These are phyloP conservation scores for Beroe forskalii DNA, from an alignment of 37 sponge, comb jelly and placozoan genomes.

Conservation along the genomic window DNA sequence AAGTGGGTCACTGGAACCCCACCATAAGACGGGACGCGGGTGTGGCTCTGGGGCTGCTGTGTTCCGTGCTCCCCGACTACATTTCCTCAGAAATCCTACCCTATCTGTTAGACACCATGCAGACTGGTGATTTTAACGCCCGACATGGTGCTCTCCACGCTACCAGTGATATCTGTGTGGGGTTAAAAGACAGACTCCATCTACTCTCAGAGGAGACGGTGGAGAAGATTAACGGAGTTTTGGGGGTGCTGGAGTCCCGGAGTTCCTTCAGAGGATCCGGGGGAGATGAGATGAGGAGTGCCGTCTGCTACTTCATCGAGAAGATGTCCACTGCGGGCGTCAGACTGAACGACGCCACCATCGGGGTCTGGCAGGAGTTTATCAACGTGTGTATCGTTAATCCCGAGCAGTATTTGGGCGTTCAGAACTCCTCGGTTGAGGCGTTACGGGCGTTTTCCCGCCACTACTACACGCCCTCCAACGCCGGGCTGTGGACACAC, in stretches of 20 bases:
- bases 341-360: not conserved
- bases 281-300: conserved; percentile 87
- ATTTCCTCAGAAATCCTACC: conserved; percentile 70
- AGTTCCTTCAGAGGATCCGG: conserved; percentile 75
- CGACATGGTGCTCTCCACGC: conserved; percentile 87
- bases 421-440: not conserved
- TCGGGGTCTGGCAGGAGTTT: conserved; percentile 30
- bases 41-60: conserved; percentile 27
- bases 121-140: conserved; percentile 73
- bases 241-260: conserved; percentile 66
- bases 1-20: conserved; percentile 92
- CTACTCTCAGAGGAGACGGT: conserved; percentile 13
- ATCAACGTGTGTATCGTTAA: conserved; percentile 44
- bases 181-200: conserved; percentile 29
- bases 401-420: not conserved
- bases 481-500: not conserved
- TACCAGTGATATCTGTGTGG: conserved; percentile 69
- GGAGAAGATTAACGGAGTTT: conserved; percentile 38
- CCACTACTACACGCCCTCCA: conserved; percentile 10
- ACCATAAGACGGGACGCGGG: conserved; percentile 25
- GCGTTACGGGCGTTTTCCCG: not conserved
- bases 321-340: conserved; percentile 68
- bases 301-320: conserved; percentile 83
- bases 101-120: conserved; percentile 69
- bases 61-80: conserved; percentile 11